Evolutionary conservation across 2,888 invertebrate species (phyloP).

Genomic region (Epinotia bilunana): DNA sequence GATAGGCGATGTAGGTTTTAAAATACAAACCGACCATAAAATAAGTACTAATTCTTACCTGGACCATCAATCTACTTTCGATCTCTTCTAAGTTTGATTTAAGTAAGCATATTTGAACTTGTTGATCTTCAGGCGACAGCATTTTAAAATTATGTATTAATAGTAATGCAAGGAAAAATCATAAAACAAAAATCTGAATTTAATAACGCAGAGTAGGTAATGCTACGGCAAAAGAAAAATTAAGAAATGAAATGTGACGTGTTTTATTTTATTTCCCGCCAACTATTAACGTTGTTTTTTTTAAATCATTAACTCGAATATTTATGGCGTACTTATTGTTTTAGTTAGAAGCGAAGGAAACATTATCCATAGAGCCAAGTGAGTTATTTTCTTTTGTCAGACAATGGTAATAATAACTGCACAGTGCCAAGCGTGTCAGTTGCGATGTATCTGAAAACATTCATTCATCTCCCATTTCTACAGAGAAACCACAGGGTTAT

Average conservation of each 20-base stretch:
- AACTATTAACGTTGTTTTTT: constrained; percentile 1
- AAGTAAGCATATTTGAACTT: constrained; percentile 71
- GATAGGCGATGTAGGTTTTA: background rate
- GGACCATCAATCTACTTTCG: constrained; percentile 64
- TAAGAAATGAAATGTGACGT: background rate
- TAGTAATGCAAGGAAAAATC: background rate
- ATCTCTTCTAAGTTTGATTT: constrained; percentile 72
- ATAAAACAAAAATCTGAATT: background rate
- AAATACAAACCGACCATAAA: background rate
- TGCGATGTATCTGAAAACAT: background rate
- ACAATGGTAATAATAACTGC: background rate
- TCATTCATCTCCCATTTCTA: background rate
- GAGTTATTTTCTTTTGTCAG: background rate
- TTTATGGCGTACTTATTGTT: background rate
- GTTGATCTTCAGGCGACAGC: constrained; percentile 71
- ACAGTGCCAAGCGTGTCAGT: background rate
- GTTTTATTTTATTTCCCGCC: constrained; percentile 24
- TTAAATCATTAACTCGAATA: background rate
- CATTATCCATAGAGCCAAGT: background rate
- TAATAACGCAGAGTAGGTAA: background rate
- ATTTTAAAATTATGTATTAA: constrained; percentile 53
- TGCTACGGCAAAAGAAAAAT: background rate
- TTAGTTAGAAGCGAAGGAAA: background rate
- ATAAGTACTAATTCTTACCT: constrained; percentile 55
- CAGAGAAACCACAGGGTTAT: background rate